Conservation (phyloP, 2,888 invertebrate genomes). For the Neoitamus cyanurus region DNA sequence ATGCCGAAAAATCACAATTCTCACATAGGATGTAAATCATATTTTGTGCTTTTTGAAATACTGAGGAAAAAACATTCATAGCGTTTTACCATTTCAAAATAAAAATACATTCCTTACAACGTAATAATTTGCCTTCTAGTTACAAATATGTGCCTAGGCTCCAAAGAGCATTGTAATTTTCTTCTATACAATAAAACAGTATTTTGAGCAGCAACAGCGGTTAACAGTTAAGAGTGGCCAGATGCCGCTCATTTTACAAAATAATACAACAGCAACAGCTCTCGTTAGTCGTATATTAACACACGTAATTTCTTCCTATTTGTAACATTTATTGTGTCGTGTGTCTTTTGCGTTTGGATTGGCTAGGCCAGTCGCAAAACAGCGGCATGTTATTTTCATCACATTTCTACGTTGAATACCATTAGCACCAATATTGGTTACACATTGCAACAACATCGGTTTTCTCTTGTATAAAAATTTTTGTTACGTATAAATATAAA, state of each 20-base stretch:
- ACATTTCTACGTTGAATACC: slow-evolving; percentile 40
- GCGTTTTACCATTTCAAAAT: not conserved
- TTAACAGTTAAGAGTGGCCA: not conserved
- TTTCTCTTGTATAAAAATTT: slow-evolving; percentile 2
- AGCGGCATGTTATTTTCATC: slow-evolving; percentile 7
- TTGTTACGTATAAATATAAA: slow-evolving; percentile 10
- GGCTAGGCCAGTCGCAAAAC: not conserved
- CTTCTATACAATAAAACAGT: not conserved
- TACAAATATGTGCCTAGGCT: not conserved
- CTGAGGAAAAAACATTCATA: not conserved
- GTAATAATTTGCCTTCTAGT: not conserved
- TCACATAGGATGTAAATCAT: not conserved
- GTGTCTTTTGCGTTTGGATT: slow-evolving; percentile 13
- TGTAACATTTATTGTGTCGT: not conserved
- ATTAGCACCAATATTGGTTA: slow-evolving; percentile 7
- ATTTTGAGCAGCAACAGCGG: not conserved
- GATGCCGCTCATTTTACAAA: not conserved
- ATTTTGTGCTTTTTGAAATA: not conserved
- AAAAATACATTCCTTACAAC: not conserved
- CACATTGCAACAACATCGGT: not conserved
- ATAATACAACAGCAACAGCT: not conserved
- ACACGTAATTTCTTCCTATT: not conserved
- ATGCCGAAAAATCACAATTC: not conserved
- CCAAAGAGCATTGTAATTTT: not conserved
- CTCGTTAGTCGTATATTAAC: not conserved